Evolutionary conservation across 1,140 invertebrate genomes (phyloP), one percentile per base, ranked within the genome.

Genomic region (Drosophila melanica): DNA sequence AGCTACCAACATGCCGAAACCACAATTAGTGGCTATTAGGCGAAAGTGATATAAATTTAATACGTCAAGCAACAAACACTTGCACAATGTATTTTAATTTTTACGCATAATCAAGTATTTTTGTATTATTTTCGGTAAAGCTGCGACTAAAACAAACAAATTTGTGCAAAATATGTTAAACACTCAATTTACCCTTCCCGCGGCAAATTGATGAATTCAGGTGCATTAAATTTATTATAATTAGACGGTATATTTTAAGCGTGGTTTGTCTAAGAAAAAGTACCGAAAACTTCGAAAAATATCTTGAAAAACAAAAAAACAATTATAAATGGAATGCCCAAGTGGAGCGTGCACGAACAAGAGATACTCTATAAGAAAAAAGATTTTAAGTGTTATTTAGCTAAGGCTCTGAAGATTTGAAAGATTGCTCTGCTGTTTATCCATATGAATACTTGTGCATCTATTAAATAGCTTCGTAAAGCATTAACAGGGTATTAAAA

Each of bases 1-100:
- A 44, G 50, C 30, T 66, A 54, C 33, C 53, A 62, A 57, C 51
- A 69, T 60, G 60, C 86, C 78, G 44, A 54, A 72, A 69, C 66
- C 65, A 77, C 79, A 87, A 82, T 89, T 89, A 89, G 77, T 64
- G 58, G 55, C 73, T 11, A 72, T 89, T 89, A 89, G 80, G 85
- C 84, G 84, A 89, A 89, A 89, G 84, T 89, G 77, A 78, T 89
- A 84, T 90, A 84, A 87, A 89, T 77, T 79, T 68, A 53, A 77
- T 71, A 50, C 50, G 45, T 58, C 62, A 64, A 37, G 48, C 35
- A 53, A 16, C 16, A 65, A 71, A 66, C 44, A 35, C 68, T 63
- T 10, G 12, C 62, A 57, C 42, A 62, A 79, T 70, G 44, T 39
- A 65, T 60, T 57, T 60, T 58, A 44, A 76, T 73, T 59, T 47